These are phyloP conservation scores for Caenorhabditis sp. DNA, from an alignment of 2,888 invertebrate genomes.

Conservation along the genomic window DNA sequence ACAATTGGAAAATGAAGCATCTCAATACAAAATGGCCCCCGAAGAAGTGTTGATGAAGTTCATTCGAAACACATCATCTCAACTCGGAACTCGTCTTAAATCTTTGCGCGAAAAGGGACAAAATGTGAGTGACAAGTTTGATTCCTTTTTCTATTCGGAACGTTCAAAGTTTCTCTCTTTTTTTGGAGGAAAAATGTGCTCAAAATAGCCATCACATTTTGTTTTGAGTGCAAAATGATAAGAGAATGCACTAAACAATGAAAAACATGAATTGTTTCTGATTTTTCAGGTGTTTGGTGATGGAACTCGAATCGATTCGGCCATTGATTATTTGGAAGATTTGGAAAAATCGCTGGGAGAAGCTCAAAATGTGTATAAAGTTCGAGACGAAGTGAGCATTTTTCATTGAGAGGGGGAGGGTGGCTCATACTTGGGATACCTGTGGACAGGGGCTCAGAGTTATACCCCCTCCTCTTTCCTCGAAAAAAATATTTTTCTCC, in stretches of 20 bases:
- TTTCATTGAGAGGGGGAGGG: neutral
- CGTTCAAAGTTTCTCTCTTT: no score
- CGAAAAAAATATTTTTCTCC: no score
- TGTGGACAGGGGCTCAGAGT: no score
- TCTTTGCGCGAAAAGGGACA: conserved; percentile 39
- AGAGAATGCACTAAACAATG: conserved; percentile 2
- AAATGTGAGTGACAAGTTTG: conserved; percentile 12
- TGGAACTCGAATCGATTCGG: conserved; percentile 36
- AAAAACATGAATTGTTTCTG: neutral
- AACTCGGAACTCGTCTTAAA: conserved; percentile 30
- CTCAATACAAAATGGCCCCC: conserved; percentile 37
- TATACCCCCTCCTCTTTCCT: no score
- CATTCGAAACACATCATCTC: conserved; percentile 34
- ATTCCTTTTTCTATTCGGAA: no score
- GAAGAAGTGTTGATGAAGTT: conserved; percentile 49
- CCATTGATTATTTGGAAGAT: conserved; percentile 42
- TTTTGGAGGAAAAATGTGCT: no score
- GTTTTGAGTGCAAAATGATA: conserved; percentile 3
- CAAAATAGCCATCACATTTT: neutral
- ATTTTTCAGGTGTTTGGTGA: conserved; percentile 45
- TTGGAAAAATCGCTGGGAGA: conserved; percentile 38
- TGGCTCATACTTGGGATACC: neutral
- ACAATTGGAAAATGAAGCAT: conserved; percentile 39
- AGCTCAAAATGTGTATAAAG: conserved; percentile 47
- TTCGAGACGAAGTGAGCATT: conserved; percentile 45